Percentiles rank a stretch among this genome's conserved stretches.
These are phyloP conservation scores for Temnothorax nylanderi DNA, from an alignment of 1,140 invertebrate species.

Conservation along the genomic window DNA sequence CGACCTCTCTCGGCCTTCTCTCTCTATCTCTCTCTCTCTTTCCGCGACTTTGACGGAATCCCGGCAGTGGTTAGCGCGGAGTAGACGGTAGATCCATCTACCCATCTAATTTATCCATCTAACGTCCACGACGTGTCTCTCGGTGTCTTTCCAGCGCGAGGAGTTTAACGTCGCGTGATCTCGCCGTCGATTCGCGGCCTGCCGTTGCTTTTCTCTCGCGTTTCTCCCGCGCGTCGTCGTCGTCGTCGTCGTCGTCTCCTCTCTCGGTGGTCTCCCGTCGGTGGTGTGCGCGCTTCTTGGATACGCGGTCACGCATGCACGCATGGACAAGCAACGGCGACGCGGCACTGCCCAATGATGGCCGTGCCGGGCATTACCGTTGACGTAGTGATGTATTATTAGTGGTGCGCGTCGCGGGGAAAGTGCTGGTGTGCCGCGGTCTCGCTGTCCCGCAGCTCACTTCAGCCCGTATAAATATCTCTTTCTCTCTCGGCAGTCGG, in stretches of 20 bases:
- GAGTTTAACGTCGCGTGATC: neutral
- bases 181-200: neutral
- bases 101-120: neutral
- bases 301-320: constrained; percentile 50
- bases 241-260: neutral
- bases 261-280: neutral
- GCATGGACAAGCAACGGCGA: constrained; percentile 46
- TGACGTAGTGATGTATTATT: constrained; percentile 62
- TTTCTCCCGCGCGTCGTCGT: neutral
- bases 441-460: constrained; percentile 56
- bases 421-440: constrained; percentile 48
- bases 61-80: neutral
- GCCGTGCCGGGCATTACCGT: constrained; percentile 55
- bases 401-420: constrained; percentile 57
- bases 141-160: constrained; percentile 19
- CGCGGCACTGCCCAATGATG: constrained; percentile 60
- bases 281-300: constrained; percentile 42
- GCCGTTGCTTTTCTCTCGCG: neutral
- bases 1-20: neutral
- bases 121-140: neutral
- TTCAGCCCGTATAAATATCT: constrained; percentile 5
- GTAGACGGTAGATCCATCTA: neutral
- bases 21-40: no score
- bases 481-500: no score
- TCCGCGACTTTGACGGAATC: neutral